Base-by-base conservation (phyloP, 2,113 vertebrate species). In the Lepus timidus region DNA sequence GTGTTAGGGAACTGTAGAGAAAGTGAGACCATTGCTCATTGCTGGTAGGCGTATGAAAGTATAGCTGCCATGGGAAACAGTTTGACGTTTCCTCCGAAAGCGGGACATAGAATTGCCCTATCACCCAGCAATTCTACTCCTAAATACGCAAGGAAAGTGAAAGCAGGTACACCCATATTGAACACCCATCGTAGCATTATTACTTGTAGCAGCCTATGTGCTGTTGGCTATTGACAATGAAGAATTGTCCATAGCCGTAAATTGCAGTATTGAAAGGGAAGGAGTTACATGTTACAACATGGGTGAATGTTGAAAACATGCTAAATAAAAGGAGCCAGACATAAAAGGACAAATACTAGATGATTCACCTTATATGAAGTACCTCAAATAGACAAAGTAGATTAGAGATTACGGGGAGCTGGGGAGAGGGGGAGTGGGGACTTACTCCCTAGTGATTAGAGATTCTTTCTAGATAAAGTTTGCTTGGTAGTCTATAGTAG, bases 151-250 rank as follows among this genome's bases (percentile, higher is more conserved):
- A 1, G 55, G 64, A 39, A 4, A 0, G 8, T 51, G 68, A 52
- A 33, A 74, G 36, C 29, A 44, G 33, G 27, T 13, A 7, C 33
- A 2, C 11, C 6, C 6, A 11, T 23, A 58, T 10, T 2, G n/a
- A 13, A 8, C 22, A 6, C 3, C 31, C 6, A 3, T 14, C 70
- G 12, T 2, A 33, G 6, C 12, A 33, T 8, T 58, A 4, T 11
- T 33, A 1, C 6, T 39, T 29, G 52, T 61, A 20, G 3, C 3
- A 49, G 52, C 55, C 64, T 2, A 79, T 25, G 31, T 1, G 5
- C 0, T 29, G 9, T 2, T 23, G 5, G 6, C 64, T 3, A 1
- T 19, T 12, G 9, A 2, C 19, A 1, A 0, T 17, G 49, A 16
- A 58, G 4, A 58, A 19, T 58, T 58, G 55, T 58, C 17, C 17